These are phyloP conservation scores for Hylaeus volcanicus DNA, from an alignment of 1,140 invertebrate genomes.

Conservation along the genomic window DNA sequence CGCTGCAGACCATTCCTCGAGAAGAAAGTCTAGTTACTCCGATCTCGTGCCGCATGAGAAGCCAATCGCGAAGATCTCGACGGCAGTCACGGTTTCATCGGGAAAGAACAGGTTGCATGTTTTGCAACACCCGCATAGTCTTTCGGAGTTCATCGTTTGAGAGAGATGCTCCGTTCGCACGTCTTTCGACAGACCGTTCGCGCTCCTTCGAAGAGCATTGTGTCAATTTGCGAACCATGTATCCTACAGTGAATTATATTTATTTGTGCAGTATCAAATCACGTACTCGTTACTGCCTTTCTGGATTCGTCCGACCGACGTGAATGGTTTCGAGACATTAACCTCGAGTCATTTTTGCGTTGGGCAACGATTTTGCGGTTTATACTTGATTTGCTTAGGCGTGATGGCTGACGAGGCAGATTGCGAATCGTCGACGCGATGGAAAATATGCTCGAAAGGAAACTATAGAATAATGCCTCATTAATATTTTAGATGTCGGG, in stretches of 20 bases:
- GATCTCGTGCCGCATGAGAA: constrained; percentile 16
- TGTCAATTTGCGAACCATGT: background rate
- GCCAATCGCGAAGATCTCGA: constrained; percentile 35
- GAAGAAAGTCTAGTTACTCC: too few species aligned
- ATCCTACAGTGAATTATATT: background rate
- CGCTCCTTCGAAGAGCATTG: background rate
- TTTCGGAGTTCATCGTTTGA: constrained; percentile 17
- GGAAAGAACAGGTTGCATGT: constrained; percentile 9
- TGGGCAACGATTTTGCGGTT: constrained; percentile 49
- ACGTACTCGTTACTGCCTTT: background rate
- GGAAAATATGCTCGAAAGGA: background rate
- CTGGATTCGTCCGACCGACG: constrained; percentile 13
- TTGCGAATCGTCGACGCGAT: constrained; percentile 28
- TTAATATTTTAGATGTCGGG: constrained; percentile 2
- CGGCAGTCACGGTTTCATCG: constrained; percentile 49
- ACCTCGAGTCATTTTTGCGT: constrained; percentile 44
- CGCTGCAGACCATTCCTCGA: too few species aligned
- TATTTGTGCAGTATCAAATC: too few species aligned
- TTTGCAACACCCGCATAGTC: constrained; percentile 22
- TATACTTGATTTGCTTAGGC: constrained; percentile 57
- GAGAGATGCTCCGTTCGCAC: background rate
- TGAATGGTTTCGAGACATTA: constrained; percentile 60
- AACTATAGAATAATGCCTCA: background rate
- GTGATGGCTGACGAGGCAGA: constrained; percentile 62
- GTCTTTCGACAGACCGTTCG: background rate